Conservation (phyloP, 2,113 vertebrate genomes). For the Rhegmatorhina hoffmannsi region DNA sequence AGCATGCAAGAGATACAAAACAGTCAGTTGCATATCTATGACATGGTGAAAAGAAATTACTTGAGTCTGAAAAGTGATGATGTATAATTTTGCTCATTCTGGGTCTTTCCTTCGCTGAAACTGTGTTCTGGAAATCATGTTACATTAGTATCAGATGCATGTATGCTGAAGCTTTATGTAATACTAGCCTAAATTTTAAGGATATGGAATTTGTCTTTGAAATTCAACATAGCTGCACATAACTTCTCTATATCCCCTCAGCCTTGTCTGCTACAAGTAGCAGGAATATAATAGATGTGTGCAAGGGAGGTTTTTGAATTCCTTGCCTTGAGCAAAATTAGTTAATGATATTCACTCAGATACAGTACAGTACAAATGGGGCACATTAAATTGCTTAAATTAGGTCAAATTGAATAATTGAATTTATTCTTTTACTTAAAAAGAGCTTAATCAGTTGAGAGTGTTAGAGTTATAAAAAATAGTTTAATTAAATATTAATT, state of each 20-base stretch:
- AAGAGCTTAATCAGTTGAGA: conserved; percentile 76
- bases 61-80: not conserved
- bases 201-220: conserved; percentile 5
- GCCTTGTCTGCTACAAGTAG: not conserved
- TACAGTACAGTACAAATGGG: conserved; percentile 67
- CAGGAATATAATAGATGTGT: conserved; percentile 45
- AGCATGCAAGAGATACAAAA: not conserved
- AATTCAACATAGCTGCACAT: not conserved
- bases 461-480: conserved; percentile 61
- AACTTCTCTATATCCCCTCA: not conserved
- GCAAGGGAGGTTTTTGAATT: conserved; percentile 51
- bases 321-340: conserved; percentile 68
- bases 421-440: conserved; percentile 81
- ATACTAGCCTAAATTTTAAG: not conserved
- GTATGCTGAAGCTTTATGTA: not conserved
- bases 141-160: not conserved
- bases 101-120: not conserved
- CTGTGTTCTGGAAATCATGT: not conserved
- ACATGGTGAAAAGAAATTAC: not conserved
- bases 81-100: not conserved
- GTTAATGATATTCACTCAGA: conserved; percentile 73
- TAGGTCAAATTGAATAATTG: conserved; percentile 77
- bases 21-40: not conserved
- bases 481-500: conserved; percentile 78
- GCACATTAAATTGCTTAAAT: conserved; percentile 74